Evolutionary conservation across 2,797 vertebrate genomes (phyloP).

Genomic region (Ctenosaura bakeri): DNA sequence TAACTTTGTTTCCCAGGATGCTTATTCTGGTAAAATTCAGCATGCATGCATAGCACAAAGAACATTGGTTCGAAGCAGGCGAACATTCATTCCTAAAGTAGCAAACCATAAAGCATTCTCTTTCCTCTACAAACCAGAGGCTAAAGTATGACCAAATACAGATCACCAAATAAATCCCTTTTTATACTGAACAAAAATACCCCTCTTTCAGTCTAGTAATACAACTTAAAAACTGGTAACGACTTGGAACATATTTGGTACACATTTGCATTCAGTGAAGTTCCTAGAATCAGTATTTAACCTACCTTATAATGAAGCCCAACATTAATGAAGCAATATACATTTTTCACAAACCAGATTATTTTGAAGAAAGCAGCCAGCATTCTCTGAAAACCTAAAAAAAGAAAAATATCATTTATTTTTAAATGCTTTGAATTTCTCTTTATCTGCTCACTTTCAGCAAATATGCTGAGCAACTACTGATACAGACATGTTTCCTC

Average conservation of each 20-base stretch:
- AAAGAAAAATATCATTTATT: constrained; percentile 27
- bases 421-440: constrained; percentile 1
- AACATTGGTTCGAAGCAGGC: constrained; percentile 22
- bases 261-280: background rate
- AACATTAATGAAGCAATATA: background rate
- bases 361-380: background rate
- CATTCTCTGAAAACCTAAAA: constrained; percentile 36
- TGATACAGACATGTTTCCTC: background rate
- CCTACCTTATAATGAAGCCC: background rate
- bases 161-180: constrained; percentile 3
- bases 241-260: background rate
- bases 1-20: background rate
- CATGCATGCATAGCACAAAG: background rate
- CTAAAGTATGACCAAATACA: background rate
- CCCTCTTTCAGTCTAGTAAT: background rate
- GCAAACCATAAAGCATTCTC: constrained; percentile 33
- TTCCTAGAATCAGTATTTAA: constrained; percentile 24
- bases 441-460: background rate
- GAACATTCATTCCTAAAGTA: background rate
- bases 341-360: constrained; percentile 25
- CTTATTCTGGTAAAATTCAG: constrained; percentile 20
- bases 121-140: background rate
- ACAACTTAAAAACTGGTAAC: background rate
- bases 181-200: background rate
- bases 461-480: background rate